Percentiles rank a stretch among this genome's conserved stretches.
These are phyloP conservation scores for Daboia siamensis DNA, from an alignment of 2,113 vertebrate species.

Conservation along the genomic window DNA sequence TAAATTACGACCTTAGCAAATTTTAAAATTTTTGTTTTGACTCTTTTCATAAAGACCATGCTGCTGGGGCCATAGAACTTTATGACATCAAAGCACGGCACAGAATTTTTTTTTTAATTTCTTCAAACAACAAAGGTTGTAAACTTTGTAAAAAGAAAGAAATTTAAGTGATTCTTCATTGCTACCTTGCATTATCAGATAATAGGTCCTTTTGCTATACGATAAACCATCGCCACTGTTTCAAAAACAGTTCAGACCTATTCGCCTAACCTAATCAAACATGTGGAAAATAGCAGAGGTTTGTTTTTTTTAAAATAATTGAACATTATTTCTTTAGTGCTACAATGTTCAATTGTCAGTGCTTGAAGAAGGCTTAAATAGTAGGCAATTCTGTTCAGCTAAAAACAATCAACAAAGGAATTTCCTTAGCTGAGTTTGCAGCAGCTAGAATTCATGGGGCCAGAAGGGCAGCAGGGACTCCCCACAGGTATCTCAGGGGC, in stretches of 20 bases:
- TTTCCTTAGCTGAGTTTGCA: not conserved
- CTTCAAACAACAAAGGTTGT: not conserved
- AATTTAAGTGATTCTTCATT: not conserved
- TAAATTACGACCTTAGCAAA: not conserved
- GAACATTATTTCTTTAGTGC: not conserved
- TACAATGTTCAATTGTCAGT: not conserved
- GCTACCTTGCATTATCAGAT: not conserved
- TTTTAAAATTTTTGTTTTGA: constrained; percentile 2
- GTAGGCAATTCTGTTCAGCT: not conserved
- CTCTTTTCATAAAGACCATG: not conserved
- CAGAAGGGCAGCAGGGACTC: not conserved
- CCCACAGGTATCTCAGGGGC: not conserved
- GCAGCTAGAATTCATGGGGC: not conserved
- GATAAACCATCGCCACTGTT: not conserved
- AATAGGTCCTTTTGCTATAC: not conserved
- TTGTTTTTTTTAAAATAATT: not conserved
- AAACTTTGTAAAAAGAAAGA: not conserved
- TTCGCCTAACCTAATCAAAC: not conserved
- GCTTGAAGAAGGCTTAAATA: not conserved
- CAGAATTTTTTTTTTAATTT: not conserved
- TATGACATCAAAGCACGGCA: not conserved
- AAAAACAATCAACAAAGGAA: not conserved
- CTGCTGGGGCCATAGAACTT: not conserved
- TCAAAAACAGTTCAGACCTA: not conserved
- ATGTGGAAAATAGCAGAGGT: not conserved